These are phyloP conservation scores for Penaeus vannamei DNA, from an alignment of 1,140 invertebrate genomes.

Conservation along the genomic window DNA sequence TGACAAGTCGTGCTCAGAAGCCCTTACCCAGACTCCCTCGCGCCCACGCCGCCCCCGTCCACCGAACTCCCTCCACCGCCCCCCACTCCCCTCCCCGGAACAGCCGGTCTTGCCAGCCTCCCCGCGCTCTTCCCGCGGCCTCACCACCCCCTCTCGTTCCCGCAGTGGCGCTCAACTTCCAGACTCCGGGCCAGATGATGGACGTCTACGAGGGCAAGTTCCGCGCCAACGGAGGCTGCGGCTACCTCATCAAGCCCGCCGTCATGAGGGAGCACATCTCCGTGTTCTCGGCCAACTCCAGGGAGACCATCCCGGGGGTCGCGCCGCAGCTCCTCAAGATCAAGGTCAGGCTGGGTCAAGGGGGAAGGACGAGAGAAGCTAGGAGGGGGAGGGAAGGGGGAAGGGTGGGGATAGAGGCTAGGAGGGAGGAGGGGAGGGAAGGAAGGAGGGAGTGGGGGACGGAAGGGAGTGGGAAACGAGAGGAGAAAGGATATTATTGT, in stretches of 20 bases:
- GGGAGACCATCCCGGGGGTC: conserved; percentile 74
- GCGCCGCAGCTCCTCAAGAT: conserved; percentile 76
- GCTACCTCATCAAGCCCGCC: conserved; percentile 78
- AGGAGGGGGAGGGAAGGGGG: background rate
- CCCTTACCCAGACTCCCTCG: no score
- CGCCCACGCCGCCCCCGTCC: no score
- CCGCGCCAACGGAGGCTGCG: conserved; percentile 78
- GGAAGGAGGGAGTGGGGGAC: background rate
- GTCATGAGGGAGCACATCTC: conserved; percentile 74
- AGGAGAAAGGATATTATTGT: background rate
- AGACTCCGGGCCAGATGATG: conserved; percentile 76
- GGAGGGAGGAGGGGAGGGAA: background rate
- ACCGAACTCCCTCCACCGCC: background rate
- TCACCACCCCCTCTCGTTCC: conserved; percentile 28
- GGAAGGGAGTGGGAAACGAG: background rate
- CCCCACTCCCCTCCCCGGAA: background rate
- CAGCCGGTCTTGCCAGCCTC: background rate
- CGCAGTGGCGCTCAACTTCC: conserved; percentile 76
- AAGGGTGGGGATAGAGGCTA: background rate
- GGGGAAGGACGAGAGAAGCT: background rate
- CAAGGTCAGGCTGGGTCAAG: conserved; percentile 71
- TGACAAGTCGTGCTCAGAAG: no score
- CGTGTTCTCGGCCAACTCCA: conserved; percentile 73
- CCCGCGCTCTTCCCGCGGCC: background rate
- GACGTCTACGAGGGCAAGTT: conserved; percentile 78